These are phyloP conservation scores for Bimastos eiseni DNA, from an alignment of 2,888 invertebrate genomes.

Conservation along the genomic window DNA sequence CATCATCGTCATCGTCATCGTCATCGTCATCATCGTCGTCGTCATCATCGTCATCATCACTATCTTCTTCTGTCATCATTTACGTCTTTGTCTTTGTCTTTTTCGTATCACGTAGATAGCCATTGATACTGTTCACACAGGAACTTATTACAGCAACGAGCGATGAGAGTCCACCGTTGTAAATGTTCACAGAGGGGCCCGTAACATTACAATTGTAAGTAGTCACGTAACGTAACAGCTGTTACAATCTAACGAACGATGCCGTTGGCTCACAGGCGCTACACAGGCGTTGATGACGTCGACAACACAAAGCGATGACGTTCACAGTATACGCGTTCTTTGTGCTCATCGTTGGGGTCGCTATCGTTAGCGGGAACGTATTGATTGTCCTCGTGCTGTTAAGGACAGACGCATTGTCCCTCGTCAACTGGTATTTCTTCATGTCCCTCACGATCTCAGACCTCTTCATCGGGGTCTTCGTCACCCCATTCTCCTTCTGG, in stretches of 20 bases:
- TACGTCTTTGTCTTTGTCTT: not conserved
- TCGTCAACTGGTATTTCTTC: slow-evolving; percentile 93
- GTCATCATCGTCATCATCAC: not conserved
- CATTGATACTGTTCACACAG: no score
- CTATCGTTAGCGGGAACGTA: slow-evolving; percentile 25
- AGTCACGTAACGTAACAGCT: not conserved
- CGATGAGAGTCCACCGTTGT: not conserved
- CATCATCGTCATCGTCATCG: no score
- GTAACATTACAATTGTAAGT: not conserved
- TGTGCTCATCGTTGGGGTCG: slow-evolving; percentile 27
- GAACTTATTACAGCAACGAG: no score
- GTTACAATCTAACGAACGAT: not conserved
- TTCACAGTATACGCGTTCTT: slow-evolving; percentile 15
- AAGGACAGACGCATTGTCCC: slow-evolving; percentile 63
- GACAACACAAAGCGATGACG: slow-evolving; percentile 17
- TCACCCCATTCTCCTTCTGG: slow-evolving; percentile 77
- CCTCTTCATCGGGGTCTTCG: slow-evolving; percentile 83
- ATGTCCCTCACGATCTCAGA: slow-evolving; percentile 92
- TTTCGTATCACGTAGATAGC: no score
- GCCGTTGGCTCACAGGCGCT: not conserved
- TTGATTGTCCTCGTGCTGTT: slow-evolving; percentile 33
- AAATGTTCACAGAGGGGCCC: not conserved
- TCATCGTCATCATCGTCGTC: no score
- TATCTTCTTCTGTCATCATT: not conserved
- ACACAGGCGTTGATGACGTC: not conserved